A percentile compares a stretch with the other conserved stretches of the same genome.
phyloP scores from a whole-genome alignment of 2,797 vertebrate species.

The Eulemur rubriventer region DNA sequence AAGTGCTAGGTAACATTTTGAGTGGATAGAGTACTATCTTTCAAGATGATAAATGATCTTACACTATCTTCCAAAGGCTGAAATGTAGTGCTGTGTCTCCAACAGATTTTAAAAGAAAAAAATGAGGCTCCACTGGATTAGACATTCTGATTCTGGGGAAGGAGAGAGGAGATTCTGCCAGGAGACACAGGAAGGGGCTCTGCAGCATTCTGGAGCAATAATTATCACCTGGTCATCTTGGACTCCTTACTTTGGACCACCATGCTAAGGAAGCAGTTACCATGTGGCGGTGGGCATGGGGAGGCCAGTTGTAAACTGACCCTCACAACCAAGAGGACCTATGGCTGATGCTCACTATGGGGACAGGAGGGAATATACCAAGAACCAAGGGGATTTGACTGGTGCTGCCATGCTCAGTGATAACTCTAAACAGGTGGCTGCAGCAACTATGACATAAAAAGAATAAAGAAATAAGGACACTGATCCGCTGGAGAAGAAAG shows the following conservation, averaged over 20 bases:
- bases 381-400: neutral
- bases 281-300: too few species aligned
- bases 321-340: neutral
- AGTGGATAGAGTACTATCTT: neutral
- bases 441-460: neutral
- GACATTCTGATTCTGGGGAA: neutral
- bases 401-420: neutral
- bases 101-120: neutral
- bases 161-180: neutral
- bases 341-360: neutral
- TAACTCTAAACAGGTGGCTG: neutral
- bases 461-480: neutral
- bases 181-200: neutral
- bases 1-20: neutral
- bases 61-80: neutral
- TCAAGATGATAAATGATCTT: neutral
- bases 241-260: neutral
- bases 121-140: neutral
- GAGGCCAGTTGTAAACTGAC: neutral
- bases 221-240: neutral
- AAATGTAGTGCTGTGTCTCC: neutral
- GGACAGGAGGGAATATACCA: neutral
- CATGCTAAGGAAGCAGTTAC: neutral
- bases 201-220: neutral
- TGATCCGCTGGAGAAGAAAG: neutral